Percentiles rank a stretch among this genome's conserved stretches.
phyloP scores from a whole-genome alignment of 2,888 invertebrate genomes.

The Cephus pygmeus region DNA sequence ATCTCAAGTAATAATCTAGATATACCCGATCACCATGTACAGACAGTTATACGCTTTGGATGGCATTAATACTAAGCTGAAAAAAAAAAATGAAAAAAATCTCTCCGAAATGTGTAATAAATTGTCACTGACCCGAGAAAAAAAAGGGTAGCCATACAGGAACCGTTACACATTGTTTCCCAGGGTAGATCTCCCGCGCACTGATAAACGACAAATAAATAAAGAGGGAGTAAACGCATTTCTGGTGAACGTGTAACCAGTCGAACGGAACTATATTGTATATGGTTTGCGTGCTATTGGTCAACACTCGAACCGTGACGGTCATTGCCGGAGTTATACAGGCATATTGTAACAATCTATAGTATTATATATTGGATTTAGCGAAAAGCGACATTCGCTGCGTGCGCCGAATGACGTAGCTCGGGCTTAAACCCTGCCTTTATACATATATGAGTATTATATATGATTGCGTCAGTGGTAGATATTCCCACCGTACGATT shows the following conservation, averaged over 20 bases:
- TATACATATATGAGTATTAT: neutral
- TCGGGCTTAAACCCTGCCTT: neutral
- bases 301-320: conserved; percentile 59
- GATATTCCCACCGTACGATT: conserved; percentile 61
- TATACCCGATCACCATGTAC: too few relatives aligned
- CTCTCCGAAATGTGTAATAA: neutral
- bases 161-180: neutral
- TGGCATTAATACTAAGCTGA: neutral
- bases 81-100: neutral
- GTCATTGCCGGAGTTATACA: conserved; percentile 43
- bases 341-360: neutral
- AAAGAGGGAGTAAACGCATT: conserved; percentile 42
- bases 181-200: conserved; percentile 23
- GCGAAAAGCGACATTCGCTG: neutral
- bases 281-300: conserved; percentile 51
- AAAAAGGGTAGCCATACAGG: neutral
- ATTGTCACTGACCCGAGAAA: neutral
- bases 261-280: neutral
- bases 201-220: conserved; percentile 44
- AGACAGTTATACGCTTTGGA: too few relatives aligned
- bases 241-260: conserved; percentile 30
- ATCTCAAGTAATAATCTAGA: neutral
- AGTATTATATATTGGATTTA: neutral
- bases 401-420: neutral
- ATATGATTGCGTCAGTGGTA: conserved; percentile 6